These are phyloP conservation scores for Melanaphis sacchari DNA, from an alignment of 1,140 invertebrate species.

Conservation along the genomic window DNA sequence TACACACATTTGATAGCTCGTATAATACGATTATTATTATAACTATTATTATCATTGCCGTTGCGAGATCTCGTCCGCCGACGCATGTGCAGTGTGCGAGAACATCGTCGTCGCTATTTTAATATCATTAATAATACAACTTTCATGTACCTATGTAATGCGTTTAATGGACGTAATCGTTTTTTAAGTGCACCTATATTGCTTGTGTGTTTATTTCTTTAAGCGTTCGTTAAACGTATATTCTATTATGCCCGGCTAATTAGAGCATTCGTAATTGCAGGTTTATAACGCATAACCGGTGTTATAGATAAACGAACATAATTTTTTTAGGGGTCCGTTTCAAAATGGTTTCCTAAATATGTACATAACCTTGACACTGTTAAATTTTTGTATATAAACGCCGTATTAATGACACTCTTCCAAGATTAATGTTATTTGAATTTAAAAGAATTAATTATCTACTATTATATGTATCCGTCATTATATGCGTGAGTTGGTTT, in stretches of 20 bases:
- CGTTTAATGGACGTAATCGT: slow-evolving; percentile 27
- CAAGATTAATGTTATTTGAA: not conserved
- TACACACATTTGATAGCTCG: not conserved
- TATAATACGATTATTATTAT: slow-evolving; percentile 4
- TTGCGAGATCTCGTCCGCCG: not conserved
- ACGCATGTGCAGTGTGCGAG: not conserved
- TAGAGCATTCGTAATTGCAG: slow-evolving; percentile 30
- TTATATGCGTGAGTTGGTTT: not conserved
- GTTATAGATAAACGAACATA: not conserved
- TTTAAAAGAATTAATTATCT: not conserved
- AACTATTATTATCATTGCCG: not conserved
- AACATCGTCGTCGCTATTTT: not conserved
- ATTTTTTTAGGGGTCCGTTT: not conserved
- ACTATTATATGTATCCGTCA: not conserved
- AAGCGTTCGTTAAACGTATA: slow-evolving; percentile 37
- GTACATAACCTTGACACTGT: slow-evolving; percentile 9
- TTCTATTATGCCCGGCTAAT: not conserved
- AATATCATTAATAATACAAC: not conserved
- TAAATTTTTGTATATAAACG: not conserved
- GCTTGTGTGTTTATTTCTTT: not conserved
- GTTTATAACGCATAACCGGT: slow-evolving; percentile 4
- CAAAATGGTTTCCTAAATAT: slow-evolving; percentile 1
- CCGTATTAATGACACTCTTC: not conserved
- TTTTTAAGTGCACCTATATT: slow-evolving; percentile 31
- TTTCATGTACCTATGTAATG: not conserved